Evolutionary conservation across 2,888 invertebrate genomes (phyloP), one percentile per base, ranked within the genome.

Genomic region (Coleophora flavipennella): DNA sequence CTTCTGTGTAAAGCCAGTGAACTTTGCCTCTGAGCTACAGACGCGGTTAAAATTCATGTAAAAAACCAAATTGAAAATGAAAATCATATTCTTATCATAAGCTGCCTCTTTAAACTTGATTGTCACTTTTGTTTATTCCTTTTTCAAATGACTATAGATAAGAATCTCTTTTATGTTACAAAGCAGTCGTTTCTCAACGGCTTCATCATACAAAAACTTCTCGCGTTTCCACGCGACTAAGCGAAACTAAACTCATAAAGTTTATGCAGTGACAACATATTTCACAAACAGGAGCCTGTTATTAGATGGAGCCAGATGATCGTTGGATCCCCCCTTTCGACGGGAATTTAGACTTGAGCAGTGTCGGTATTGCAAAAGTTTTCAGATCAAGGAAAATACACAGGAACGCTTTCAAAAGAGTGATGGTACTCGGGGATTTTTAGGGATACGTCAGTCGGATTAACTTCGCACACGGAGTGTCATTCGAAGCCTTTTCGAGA

Each of bases 181-280:
- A 54, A 46, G 57, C 40, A 44, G 49, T 55, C 56, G 45, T 59
- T 64, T 53, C 49, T 59, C 57, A 57, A 57, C 48, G 40, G 40
- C 60, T 67, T 59, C 59, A 65, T 73, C 61, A 60, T 45, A 48
- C 44, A 20, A 45, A 63, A 72, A 69, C 54, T 72, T 73, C 54
- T 66, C 66, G 53, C 69, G 64, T 68, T 59, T 57, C 63, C 59
- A 69, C 63, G 66, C 62, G 59, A 49, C 51, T 49, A 51, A 54
- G 42, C 50, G 47, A 66, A 78, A 75, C 78, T 76, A 72, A 73
- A 75, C 60, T 72, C 78, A 67, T 83, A 81, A 83, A 81, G 59
- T 79, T 81, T 76, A 78, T 77, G 70, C 77, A 76, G 77, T 78
- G 81, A 80, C 80, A 73, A 81, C 79, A 83, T 80, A 81, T 81